Evolutionary conservation across 2,797 vertebrate genomes (phyloP), one percentile per base, ranked within the genome.

Genomic region (Cottoperca gobio): DNA sequence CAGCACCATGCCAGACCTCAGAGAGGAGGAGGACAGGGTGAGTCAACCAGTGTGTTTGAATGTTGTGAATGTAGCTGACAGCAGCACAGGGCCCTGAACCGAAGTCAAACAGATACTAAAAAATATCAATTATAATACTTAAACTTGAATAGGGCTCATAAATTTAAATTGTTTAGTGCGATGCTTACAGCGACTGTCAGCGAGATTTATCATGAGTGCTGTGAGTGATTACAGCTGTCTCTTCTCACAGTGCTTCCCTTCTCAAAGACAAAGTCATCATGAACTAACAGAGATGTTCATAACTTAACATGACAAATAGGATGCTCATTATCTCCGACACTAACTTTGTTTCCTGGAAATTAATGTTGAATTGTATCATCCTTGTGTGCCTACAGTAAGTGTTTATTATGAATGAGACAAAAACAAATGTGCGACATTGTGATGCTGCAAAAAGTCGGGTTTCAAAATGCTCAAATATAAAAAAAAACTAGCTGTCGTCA

Each of bases 1-100:
- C 88, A 97, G 97, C 94, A 99, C 97, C 86, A 97, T 99, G 97
- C 97, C 98, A 0, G 97, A 99, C 85, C 93, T 97, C 48, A 94
- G 98, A 82, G 97, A 97, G n/a, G 97, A 99, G 88, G 97, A 99
- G 81, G 96, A 95, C 86, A 93, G 95, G 96, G 98, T 99, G 89
- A 96, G 97, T 95, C n/a, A 60, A n/a, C 7, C 13, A 35, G 13
- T 45, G 33, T 70, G 48, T 67, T 59, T 65, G 14, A 46, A 72
- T 74, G 62, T 59, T 70, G 24, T 67, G 14, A 58, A 52, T 49
- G 6, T 33, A 1, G 14, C 35, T 60, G 26, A 50, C 31, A 49
- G 42, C 23, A 39, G n/a, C 24, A 39, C 16, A 42, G 16, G 50
- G 26, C 8, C 9, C 43, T 54, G 26, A 72, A 55, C 6, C 49